Evolutionary conservation across 1,140 invertebrate species (phyloP).

Genomic region (Globodera rostochiensis): DNA sequence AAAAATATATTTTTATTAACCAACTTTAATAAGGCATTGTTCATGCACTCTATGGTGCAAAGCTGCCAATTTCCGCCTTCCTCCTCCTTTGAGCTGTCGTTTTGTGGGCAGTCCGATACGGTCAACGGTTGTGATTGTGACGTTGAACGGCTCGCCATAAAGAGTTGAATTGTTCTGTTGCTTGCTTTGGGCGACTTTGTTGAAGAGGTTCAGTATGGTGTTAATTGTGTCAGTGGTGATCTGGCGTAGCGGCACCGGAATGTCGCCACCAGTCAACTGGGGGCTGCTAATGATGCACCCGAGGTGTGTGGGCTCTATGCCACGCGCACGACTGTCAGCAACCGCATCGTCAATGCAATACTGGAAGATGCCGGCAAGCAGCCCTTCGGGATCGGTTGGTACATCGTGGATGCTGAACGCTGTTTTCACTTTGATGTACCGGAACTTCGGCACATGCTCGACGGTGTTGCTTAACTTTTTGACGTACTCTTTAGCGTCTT

Average conservation of each 20-base stretch:
- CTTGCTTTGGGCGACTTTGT: neutral
- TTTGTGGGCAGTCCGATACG: neutral
- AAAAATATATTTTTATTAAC: no score
- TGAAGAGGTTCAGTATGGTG: neutral
- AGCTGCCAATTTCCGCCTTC: neutral
- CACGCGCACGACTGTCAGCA: neutral
- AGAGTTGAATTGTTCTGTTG: neutral
- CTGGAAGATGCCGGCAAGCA: neutral
- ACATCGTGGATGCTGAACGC: neutral
- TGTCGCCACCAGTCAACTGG: neutral
- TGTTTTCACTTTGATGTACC: neutral
- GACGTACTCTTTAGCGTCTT: neutral
- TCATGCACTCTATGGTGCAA: neutral
- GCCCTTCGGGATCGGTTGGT: neutral
- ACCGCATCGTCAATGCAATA: slow-evolving; percentile 4
- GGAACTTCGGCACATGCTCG: neutral
- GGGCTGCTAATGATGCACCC: slow-evolving; percentile 7
- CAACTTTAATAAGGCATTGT: neutral
- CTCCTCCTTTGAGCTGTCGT: neutral
- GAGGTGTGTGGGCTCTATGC: neutral
- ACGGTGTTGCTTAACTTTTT: neutral
- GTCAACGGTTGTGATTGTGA: neutral
- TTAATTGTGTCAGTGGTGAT: neutral
- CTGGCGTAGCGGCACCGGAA: neutral
- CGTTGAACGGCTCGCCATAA: slow-evolving; percentile 1